Evolutionary conservation across 2,888 invertebrate genomes (phyloP).

Genomic region (Apantesis nais): DNA sequence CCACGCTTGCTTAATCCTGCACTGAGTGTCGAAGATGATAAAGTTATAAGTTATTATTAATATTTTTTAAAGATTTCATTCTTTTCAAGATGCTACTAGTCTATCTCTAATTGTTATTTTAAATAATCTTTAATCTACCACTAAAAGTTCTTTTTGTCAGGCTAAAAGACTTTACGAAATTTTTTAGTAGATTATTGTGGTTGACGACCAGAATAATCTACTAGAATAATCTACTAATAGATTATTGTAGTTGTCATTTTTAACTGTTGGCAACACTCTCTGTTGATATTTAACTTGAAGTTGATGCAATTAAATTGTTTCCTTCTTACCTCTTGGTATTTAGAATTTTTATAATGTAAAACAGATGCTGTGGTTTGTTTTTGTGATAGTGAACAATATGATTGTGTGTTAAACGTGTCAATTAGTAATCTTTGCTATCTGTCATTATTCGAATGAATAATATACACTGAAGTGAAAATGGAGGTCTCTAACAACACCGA

Average conservation of each 20-base stretch:
- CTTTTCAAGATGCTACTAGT: too few species aligned
- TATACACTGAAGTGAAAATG: constrained; percentile 64
- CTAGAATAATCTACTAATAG: background rate
- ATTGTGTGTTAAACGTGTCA: constrained; percentile 17
- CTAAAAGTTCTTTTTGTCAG: too few species aligned
- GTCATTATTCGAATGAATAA: constrained; percentile 17
- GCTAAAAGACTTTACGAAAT: background rate
- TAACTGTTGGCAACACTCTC: background rate
- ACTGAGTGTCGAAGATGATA: too few species aligned
- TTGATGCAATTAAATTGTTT: constrained; percentile 20
- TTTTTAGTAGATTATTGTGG: background rate
- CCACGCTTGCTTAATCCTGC: too few species aligned
- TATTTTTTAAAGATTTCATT: too few species aligned
- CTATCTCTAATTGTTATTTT: too few species aligned
- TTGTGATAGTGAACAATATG: constrained; percentile 23
- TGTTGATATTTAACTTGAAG: background rate
- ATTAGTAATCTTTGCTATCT: constrained; percentile 17
- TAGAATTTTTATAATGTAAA: constrained; percentile 25
- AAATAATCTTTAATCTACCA: too few species aligned
- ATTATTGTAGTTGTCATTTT: background rate
- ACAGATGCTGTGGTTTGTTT: constrained; percentile 15
- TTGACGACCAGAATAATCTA: too few species aligned
- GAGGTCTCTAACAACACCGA: constrained; percentile 84
- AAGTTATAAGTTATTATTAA: too few species aligned
- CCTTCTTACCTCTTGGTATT: constrained; percentile 30